A percentile compares a stretch with the other conserved stretches of the same genome.
Conservation (phyloP, 2,113 vertebrate species). For the Pelecanoides urinatrix region DNA sequence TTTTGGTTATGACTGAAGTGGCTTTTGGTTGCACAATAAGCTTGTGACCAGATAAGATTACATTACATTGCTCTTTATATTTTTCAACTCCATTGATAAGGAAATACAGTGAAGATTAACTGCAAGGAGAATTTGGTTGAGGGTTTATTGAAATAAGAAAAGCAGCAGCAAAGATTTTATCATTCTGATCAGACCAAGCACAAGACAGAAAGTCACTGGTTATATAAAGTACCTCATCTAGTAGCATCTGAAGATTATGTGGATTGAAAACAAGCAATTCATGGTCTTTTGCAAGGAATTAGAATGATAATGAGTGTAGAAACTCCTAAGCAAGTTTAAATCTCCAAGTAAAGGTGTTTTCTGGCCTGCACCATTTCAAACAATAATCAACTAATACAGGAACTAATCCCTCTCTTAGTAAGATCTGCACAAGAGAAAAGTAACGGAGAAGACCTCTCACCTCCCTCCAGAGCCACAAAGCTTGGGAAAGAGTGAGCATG, state of each 20-base stretch:
- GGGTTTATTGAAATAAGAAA: not conserved
- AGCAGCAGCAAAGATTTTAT: not conserved
- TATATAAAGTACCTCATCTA: not conserved
- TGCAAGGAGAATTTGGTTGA: not conserved
- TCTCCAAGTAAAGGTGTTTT: not conserved
- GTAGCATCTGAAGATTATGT: not conserved
- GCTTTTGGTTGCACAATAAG: not conserved
- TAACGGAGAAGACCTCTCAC: not conserved
- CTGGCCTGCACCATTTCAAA: not conserved
- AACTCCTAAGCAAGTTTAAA: not conserved
- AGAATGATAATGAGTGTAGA: not conserved
- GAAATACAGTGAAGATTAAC: not conserved
- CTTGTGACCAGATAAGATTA: not conserved
- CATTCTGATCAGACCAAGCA: not conserved
- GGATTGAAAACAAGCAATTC: not conserved
- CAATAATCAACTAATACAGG: not conserved
- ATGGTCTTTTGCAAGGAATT: not conserved
- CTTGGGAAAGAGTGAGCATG: fast-evolving
- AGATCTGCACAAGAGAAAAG: not conserved
- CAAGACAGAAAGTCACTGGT: not conserved
- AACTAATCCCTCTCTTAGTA: not conserved
- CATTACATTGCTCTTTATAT: not conserved
- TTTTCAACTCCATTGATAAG: not conserved
- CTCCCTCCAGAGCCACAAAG: not conserved
- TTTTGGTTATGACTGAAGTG: not conserved